A percentile compares a stretch with the other conserved stretches of the same genome.
Conservation (phyloP, 2,888 invertebrate genomes). For the Ectemnius continuus region DNA sequence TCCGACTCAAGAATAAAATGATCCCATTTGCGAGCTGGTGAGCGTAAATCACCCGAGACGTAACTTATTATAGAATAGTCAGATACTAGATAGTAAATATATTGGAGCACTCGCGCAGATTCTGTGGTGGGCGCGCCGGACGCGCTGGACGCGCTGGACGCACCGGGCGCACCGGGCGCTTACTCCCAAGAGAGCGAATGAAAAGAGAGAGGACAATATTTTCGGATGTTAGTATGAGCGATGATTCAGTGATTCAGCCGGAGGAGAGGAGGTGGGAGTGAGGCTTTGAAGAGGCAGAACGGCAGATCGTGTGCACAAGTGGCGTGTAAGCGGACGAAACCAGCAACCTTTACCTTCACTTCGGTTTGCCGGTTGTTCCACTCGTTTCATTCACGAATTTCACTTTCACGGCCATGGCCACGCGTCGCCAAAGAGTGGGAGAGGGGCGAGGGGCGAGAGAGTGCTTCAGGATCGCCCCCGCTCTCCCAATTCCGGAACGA, state of each 20-base stretch:
- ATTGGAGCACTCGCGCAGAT: too few species aligned
- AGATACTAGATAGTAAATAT: too few species aligned
- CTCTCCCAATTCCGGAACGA: slow-evolving; percentile 13
- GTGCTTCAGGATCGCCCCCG: slow-evolving; percentile 52
- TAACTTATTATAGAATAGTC: too few species aligned
- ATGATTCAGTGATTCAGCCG: slow-evolving; percentile 7
- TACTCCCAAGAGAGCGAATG: too few species aligned
- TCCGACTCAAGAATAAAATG: too few species aligned
- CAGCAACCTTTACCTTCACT: slow-evolving; percentile 64
- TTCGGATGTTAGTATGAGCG: too few species aligned
- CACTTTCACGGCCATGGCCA: slow-evolving; percentile 74
- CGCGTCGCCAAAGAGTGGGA: slow-evolving; percentile 36
- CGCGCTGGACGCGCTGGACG: too few species aligned
- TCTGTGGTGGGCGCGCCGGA: too few species aligned
- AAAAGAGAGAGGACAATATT: too few species aligned
- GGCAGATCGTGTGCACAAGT: slow-evolving; percentile 30
- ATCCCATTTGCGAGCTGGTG: too few species aligned
- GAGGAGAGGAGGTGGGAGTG: slow-evolving; percentile 17
- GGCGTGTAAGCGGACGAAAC: slow-evolving; percentile 53
- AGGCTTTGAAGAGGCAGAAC: slow-evolving; percentile 11
- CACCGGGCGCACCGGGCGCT: too few species aligned
- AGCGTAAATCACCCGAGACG: too few species aligned
- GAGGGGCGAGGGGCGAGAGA: slow-evolving; percentile 54
- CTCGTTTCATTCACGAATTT: slow-evolving; percentile 68
- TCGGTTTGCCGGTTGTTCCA: slow-evolving; percentile 54